These are phyloP conservation scores for Rhyacophila brunnea DNA, from an alignment of 1,140 invertebrate species.

Conservation along the genomic window DNA sequence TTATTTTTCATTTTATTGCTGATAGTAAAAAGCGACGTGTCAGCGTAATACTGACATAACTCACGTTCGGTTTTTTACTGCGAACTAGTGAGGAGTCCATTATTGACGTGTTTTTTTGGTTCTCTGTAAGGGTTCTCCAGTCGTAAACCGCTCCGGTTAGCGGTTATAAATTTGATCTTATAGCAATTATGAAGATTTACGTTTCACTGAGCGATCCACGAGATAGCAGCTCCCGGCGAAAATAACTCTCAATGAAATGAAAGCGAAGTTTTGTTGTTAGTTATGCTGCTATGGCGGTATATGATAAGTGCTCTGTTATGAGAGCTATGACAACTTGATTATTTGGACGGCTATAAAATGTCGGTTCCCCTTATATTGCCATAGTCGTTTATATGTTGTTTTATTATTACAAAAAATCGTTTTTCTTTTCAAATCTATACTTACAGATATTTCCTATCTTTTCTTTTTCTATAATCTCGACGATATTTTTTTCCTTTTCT, in stretches of 20 bases:
- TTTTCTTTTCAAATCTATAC: too few species aligned
- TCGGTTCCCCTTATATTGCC: background rate
- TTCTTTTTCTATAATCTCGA: too few species aligned
- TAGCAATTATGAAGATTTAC: slow-evolving; percentile 33
- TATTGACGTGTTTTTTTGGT: slow-evolving; percentile 29
- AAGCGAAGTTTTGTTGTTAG: background rate
- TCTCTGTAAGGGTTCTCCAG: background rate
- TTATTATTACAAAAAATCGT: too few species aligned
- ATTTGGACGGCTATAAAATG: too few species aligned
- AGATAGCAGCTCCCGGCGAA: background rate
- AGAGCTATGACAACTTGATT: too few species aligned
- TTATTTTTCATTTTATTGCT: slow-evolving; percentile 25
- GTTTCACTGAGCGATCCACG: background rate
- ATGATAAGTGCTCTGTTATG: too few species aligned
- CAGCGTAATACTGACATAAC: slow-evolving; percentile 29
- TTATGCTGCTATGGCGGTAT: too few species aligned
- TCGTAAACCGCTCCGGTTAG: slow-evolving; percentile 18
- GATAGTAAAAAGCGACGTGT: slow-evolving; percentile 31
- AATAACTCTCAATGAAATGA: background rate
- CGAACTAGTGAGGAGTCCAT: slow-evolving; percentile 17
- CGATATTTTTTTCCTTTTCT: too few species aligned
- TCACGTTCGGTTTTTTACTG: slow-evolving; percentile 22
- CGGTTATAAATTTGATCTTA: slow-evolving; percentile 31
- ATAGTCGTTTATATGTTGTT: background rate
- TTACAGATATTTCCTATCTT: too few species aligned